Percentiles rank a stretch among this genome's conserved stretches.
Evolutionary conservation across 1,140 invertebrate genomes (phyloP).

Genomic region (Drosophila nebulosa): DNA sequence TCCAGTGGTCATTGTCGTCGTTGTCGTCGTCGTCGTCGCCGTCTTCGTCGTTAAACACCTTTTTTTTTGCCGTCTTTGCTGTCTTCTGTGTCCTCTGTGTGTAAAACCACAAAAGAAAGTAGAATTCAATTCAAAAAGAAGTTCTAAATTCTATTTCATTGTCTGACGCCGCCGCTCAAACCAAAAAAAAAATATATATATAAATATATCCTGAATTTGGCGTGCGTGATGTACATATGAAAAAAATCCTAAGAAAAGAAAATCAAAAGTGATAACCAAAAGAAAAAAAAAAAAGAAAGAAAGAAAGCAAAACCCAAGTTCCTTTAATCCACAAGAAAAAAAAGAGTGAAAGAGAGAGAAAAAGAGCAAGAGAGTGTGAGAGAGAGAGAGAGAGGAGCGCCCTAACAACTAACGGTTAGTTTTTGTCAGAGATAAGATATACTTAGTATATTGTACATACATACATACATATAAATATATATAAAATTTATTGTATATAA

Average conservation of each 20-base stretch:
- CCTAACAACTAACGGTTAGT: conserved; percentile 4
- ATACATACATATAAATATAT: too few relatives aligned
- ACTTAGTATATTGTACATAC: not conserved
- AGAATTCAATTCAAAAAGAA: not conserved
- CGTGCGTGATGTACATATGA: conserved; percentile 13
- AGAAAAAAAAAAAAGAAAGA: not conserved
- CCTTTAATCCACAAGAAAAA: not conserved
- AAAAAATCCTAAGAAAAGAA: not conserved
- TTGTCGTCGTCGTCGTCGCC: not conserved
- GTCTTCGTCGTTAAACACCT: not conserved
- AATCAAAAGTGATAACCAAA: conserved; percentile 2
- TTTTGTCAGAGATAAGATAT: not conserved
- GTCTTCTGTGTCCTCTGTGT: not conserved
- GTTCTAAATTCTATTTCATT: not conserved
- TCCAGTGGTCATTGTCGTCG: not conserved
- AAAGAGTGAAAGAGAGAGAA: not conserved
- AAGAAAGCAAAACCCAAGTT: not conserved
- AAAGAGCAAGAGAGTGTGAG: not conserved
- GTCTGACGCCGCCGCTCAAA: conserved; percentile 4
- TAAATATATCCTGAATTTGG: too few relatives aligned
- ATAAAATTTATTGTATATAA: not conserved
- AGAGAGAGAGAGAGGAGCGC: not conserved
- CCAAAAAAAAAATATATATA: not conserved
- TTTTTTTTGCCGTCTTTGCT: not conserved
- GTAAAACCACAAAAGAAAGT: not conserved